Conservation (phyloP, 2,797 vertebrate species). For the Anabas testudineus region DNA sequence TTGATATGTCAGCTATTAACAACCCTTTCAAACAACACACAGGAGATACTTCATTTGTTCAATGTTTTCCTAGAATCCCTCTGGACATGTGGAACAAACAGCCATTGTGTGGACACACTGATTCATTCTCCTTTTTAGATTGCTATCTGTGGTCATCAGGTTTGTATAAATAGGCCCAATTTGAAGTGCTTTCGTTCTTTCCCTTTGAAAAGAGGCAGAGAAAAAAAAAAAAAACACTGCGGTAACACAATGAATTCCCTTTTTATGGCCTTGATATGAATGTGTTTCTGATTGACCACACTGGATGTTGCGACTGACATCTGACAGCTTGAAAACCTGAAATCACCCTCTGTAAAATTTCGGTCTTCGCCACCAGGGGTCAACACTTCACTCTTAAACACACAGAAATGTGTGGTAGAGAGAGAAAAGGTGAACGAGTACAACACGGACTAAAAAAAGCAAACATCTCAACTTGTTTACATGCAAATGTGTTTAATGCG, state of each 20-base stretch:
- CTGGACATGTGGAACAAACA: conserved; percentile 31
- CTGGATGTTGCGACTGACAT: background rate
- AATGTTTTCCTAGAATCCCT: conserved; percentile 1
- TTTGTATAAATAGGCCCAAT: background rate
- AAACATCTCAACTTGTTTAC: background rate
- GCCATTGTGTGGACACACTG: conserved; percentile 12
- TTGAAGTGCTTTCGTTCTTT: conserved; percentile 17
- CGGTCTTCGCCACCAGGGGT: conserved; percentile 47
- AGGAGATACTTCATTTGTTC: conserved; percentile 17
- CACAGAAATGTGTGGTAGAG: background rate
- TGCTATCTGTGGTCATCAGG: conserved; percentile 32
- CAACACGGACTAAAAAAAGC: background rate
- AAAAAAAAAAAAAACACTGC: background rate
- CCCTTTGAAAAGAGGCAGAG: background rate
- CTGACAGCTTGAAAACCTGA: background rate
- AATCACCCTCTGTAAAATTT: background rate
- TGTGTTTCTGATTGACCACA: background rate
- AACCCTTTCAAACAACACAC: conserved; percentile 18
- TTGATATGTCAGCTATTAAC: conserved; percentile 37
- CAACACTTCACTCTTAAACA: conserved; percentile 20
- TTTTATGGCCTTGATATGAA: background rate
- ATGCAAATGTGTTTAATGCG: background rate
- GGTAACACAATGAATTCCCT: background rate
- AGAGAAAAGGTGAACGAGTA: background rate
- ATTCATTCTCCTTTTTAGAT: conserved; percentile 20